Evolutionary conservation across 2,888 invertebrate species (phyloP), one percentile per base, ranked within the genome.

Genomic region (Drosophila nr. perissopoda): DNA sequence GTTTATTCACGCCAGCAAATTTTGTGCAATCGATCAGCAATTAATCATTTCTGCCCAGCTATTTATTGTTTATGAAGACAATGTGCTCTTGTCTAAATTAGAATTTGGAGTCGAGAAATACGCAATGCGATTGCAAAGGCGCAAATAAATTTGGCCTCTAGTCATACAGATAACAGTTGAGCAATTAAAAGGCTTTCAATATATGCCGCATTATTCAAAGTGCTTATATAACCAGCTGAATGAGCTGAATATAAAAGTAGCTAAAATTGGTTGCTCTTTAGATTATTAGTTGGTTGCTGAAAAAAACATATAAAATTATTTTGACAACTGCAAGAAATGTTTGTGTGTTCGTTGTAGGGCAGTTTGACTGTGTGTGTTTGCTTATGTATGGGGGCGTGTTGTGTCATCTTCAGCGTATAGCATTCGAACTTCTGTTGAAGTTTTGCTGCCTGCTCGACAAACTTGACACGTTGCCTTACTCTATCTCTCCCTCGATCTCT

Each of bases 401-500:
- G 58, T 75, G 60, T 52, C 49, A 73, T 48, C 46, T n/a, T 33
- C 49, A 61, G 53, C 46, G 36, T 66, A 68, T 69, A 52, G 31
- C 51, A 69, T 57, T 66, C 53, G 74, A 70, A 53, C 57, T 56
- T 67, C 54, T 53, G 54, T 31, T 63, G 34, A 49, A 62, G 65
- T 66, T 62, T 53, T 46, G 27, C 34, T 25, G 57, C n/a, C 33
- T 21, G 59, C 49, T 59, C 25, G 10, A 49, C 38, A 74, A 72
- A 83, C 58, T 69, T 89, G 88, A 83, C 83, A 83, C 84, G 84
- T 81, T 73, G 81, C 60, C 42, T 18, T 58, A 25, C 70, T 31
- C 36, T 42, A 46, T 27, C 51, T 59, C 79, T 40, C n/a, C 18
- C 40, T n/a, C n/a, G 8, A n/a, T n/a, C 40, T n/a, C 60, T 27